phyloP scores from a whole-genome alignment of 2,888 invertebrate species.

The Epinotia brunnichana region DNA sequence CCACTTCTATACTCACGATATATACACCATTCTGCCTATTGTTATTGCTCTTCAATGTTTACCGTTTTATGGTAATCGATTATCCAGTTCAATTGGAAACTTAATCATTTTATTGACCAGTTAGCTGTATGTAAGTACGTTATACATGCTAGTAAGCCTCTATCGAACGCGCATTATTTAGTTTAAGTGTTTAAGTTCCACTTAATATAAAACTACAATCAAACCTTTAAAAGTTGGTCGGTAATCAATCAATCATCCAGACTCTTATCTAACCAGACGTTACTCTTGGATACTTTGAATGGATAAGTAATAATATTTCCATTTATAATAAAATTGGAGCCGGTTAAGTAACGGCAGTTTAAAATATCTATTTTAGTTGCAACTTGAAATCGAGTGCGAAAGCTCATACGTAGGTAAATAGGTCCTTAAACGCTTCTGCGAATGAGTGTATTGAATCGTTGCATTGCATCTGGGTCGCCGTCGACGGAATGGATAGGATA shows the following conservation, averaged over 20 bases:
- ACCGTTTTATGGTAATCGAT: neutral
- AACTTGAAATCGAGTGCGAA: neutral
- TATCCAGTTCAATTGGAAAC: neutral
- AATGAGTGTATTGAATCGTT: conserved; percentile 50
- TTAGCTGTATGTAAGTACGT: too few species aligned
- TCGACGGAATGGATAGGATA: conserved; percentile 58
- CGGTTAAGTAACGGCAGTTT: neutral
- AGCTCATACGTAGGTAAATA: neutral
- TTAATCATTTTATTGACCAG: neutral
- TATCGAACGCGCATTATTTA: too few species aligned
- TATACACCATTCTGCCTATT: neutral
- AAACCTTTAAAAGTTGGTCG: too few species aligned
- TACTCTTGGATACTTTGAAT: neutral
- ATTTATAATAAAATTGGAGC: neutral
- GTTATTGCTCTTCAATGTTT: neutral
- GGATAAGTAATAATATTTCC: neutral
- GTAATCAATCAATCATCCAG: neutral
- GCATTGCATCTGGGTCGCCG: conserved; percentile 66
- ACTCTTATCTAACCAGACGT: too few species aligned
- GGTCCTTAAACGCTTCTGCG: conserved; percentile 8
- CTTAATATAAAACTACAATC: too few species aligned
- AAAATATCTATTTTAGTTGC: neutral
- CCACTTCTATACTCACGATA: neutral
- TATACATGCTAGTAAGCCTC: too few species aligned
- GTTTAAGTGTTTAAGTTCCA: too few species aligned